A percentile compares a stretch with the other conserved stretches of the same genome.
phyloP scores from a whole-genome alignment of 2,888 invertebrate genomes.

The Meghimatium bilineatum region DNA sequence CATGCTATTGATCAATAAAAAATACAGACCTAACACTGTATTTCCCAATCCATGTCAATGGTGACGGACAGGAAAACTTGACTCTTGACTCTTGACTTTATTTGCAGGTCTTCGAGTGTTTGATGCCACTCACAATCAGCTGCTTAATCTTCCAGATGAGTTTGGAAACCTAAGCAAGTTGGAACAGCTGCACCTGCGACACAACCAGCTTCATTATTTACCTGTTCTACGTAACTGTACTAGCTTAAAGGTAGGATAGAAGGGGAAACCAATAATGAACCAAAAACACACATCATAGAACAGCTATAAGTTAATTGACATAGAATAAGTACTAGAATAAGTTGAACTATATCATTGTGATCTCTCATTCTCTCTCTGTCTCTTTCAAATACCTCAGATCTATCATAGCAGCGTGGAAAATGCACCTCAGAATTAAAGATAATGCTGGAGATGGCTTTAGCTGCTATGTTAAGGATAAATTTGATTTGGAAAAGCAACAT shows the following conservation, averaged over 20 bases:
- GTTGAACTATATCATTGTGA: no score
- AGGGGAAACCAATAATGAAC: background rate
- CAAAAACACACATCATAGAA: background rate
- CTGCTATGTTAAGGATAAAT: no score
- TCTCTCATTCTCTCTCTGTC: no score
- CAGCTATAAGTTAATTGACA: background rate
- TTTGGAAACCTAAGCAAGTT: constrained; percentile 85
- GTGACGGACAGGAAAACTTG: background rate
- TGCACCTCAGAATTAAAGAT: no score
- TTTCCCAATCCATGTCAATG: background rate
- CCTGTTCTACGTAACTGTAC: constrained; percentile 84
- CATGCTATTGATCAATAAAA: no score
- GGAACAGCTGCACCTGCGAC: constrained; percentile 76
- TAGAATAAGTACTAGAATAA: no score
- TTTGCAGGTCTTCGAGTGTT: constrained; percentile 85
- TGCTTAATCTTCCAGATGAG: constrained; percentile 83
- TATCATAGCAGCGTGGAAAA: no score
- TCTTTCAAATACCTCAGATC: no score
- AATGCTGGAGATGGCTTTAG: no score
- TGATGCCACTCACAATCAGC: constrained; percentile 86
- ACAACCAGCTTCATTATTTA: constrained; percentile 75
- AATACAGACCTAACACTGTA: no score
- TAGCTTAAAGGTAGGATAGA: constrained; percentile 80
- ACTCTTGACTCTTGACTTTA: no score
- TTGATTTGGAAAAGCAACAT: no score